A percentile compares a stretch with the other conserved stretches of the same genome.
Conservation (phyloP, 2,888 invertebrate species). For the Orchestes rusci region DNA sequence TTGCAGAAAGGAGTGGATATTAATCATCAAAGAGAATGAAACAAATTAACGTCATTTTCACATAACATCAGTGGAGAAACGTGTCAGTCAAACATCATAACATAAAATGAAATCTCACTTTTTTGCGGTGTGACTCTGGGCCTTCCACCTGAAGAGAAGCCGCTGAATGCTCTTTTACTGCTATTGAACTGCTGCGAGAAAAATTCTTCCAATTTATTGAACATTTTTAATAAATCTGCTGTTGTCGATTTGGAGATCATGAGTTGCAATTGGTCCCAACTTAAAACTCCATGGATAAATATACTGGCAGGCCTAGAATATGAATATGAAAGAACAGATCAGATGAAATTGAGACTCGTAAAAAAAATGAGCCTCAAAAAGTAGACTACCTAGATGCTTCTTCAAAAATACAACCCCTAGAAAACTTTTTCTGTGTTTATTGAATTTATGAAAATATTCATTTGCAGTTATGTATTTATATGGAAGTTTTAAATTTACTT, state of each 20-base stretch:
- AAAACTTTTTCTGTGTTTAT: too few relatives aligned
- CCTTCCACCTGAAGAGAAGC: slow-evolving; percentile 37
- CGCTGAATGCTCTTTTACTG: slow-evolving; percentile 77
- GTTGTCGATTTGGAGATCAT: slow-evolving; percentile 97
- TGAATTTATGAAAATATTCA: too few relatives aligned
- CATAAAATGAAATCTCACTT: slow-evolving; percentile 28
- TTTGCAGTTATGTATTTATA: too few relatives aligned
- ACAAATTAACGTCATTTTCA: too few relatives aligned
- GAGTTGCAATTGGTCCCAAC: slow-evolving; percentile 94
- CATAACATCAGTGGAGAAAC: too few relatives aligned
- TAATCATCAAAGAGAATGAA: too few relatives aligned
- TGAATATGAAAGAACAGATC: too few relatives aligned
- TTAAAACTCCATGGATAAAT: slow-evolving; percentile 68
- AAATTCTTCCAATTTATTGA: slow-evolving; percentile 92
- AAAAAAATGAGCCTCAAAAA: not conserved
- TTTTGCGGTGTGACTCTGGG: slow-evolving; percentile 37
- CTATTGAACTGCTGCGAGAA: slow-evolving; percentile 97
- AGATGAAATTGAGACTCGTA: not conserved
- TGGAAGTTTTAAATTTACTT: too few relatives aligned
- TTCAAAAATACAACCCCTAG: too few relatives aligned
- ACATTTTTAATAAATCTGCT: slow-evolving; percentile 94
- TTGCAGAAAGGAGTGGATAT: too few relatives aligned
- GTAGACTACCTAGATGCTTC: too few relatives aligned
- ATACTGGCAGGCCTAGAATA: slow-evolving; percentile 46
- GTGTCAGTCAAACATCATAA: too few relatives aligned